These are phyloP conservation scores for Eurypyga helias DNA, from an alignment of 2,113 vertebrate species.

Conservation along the genomic window DNA sequence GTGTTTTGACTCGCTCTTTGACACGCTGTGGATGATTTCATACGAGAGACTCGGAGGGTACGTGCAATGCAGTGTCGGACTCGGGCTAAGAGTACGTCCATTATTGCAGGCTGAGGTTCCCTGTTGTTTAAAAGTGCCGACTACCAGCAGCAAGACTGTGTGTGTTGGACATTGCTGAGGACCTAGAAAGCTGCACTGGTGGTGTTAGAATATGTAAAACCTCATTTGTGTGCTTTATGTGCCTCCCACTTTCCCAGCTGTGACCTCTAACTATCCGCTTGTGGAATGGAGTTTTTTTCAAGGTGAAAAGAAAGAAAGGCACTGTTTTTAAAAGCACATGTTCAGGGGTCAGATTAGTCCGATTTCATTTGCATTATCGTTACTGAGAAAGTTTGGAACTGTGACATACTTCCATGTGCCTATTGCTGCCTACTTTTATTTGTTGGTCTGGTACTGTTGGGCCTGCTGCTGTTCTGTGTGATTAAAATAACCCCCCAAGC, in stretches of 20 bases:
- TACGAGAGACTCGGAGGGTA: background rate
- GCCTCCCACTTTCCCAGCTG: background rate
- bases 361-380: background rate
- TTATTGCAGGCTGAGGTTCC: background rate
- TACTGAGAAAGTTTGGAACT: background rate
- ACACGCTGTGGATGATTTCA: background rate
- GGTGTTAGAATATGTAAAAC: background rate
- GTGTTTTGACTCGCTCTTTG: slow-evolving; percentile 7
- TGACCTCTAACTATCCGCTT: background rate
- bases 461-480: background rate
- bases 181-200: background rate
- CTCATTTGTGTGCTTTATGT: background rate
- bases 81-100: background rate
- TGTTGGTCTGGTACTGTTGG: slow-evolving; percentile 5
- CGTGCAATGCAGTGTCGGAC: background rate
- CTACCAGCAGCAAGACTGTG: background rate
- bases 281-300: background rate
- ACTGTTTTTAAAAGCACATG: background rate
- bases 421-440: background rate
- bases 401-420: background rate
- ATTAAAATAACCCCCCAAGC: background rate
- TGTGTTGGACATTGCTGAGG: background rate
- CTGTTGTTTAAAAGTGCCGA: background rate
- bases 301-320: background rate
- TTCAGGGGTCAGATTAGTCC: background rate